phyloP scores from a whole-genome alignment of 2,797 vertebrate species.

The Cirrhinus molitorella region DNA sequence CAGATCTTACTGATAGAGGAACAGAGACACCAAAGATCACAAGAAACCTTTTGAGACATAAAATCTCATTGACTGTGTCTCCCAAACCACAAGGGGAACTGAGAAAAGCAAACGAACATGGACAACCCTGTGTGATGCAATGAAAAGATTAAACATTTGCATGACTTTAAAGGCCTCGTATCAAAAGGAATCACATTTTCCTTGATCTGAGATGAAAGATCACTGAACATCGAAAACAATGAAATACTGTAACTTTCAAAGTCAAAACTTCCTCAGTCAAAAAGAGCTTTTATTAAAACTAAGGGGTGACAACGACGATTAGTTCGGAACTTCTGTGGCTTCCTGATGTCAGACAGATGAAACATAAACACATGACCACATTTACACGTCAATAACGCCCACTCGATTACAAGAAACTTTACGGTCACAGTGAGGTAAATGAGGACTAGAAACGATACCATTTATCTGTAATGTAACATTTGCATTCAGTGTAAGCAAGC shows the following conservation, averaged over 20 bases:
- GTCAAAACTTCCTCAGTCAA: not conserved
- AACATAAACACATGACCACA: not conserved
- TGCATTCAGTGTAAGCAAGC: not conserved
- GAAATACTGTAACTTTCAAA: not conserved
- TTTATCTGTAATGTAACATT: not conserved
- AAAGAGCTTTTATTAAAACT: not conserved
- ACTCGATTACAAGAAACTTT: not conserved
- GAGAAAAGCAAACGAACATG: not conserved
- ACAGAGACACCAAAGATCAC: not conserved
- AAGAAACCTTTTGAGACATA: not conserved
- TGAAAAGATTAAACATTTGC: not conserved
- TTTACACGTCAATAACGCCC: not conserved
- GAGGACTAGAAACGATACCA: not conserved
- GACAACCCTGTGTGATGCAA: not conserved
- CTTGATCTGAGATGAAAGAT: conserved; percentile 1
- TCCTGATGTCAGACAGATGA: conserved; percentile 7
- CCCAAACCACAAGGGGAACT: conserved; percentile 6
- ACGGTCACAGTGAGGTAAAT: not conserved
- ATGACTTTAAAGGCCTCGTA: not conserved
- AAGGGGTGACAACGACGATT: not conserved
- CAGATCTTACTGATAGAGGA: not conserved
- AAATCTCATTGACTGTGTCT: not conserved
- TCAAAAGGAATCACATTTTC: not conserved
- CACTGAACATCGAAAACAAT: not conserved
- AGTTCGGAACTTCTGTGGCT: not conserved